These are phyloP conservation scores for Drusus annulatus DNA, from an alignment of 1,140 invertebrate species.

Conservation along the genomic window DNA sequence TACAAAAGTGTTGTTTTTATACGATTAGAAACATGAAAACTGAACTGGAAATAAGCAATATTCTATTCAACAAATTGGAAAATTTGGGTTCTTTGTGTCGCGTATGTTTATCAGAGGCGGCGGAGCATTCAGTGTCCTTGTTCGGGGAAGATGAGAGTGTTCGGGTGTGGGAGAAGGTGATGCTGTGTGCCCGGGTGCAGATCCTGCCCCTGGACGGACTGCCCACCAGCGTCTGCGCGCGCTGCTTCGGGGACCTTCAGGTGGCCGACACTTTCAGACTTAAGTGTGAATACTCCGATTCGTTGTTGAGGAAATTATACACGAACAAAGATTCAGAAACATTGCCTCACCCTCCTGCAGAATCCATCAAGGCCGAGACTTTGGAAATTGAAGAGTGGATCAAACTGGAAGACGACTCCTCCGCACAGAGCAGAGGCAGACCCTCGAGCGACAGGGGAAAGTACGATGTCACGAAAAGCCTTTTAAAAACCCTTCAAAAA, in stretches of 20 bases:
- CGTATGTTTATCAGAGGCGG: slow-evolving; percentile 15
- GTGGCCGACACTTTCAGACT: slow-evolving; percentile 29
- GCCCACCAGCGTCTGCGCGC: slow-evolving; percentile 10
- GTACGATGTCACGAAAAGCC: neutral
- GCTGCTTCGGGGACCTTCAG: slow-evolving; percentile 22
- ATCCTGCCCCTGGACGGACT: slow-evolving; percentile 15
- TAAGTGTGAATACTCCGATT: slow-evolving; percentile 37
- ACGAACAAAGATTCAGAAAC: neutral
- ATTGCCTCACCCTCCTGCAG: no score
- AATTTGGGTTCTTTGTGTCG: slow-evolving; percentile 32
- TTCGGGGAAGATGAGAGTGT: neutral
- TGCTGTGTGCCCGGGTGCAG: slow-evolving; percentile 31
- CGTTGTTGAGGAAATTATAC: slow-evolving; percentile 18
- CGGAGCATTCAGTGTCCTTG: neutral
- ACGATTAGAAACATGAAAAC: slow-evolving; percentile 26
- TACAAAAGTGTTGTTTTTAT: neutral
- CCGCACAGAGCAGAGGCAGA: neutral
- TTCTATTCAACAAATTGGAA: slow-evolving; percentile 8
- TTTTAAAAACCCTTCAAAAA: slow-evolving; percentile 1
- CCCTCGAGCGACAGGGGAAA: neutral
- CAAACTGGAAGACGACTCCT: neutral
- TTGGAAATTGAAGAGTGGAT: slow-evolving; percentile 18
- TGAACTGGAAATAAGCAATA: slow-evolving; percentile 28
- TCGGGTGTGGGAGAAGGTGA: slow-evolving; percentile 18
- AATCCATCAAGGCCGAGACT: neutral